phyloP scores from a whole-genome alignment of 1,140 invertebrate species.

The Phymastichus coffea region DNA sequence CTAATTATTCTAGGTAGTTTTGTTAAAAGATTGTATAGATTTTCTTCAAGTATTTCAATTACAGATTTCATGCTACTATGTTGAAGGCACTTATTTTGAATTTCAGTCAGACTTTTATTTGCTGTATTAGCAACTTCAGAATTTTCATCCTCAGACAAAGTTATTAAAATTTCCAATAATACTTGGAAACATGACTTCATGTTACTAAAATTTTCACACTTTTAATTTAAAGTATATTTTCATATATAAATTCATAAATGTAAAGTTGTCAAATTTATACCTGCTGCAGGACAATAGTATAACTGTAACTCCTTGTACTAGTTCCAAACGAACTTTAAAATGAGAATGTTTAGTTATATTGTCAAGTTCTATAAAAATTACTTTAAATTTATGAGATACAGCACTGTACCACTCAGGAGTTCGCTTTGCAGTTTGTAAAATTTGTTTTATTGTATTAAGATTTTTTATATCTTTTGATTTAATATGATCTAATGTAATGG shows the following conservation, averaged over 20 bases:
- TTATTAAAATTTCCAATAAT: conserved; percentile 61
- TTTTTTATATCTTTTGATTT: conserved; percentile 19
- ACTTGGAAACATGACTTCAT: conserved; percentile 59
- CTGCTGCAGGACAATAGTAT: conserved; percentile 59
- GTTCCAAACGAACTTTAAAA: conserved; percentile 59
- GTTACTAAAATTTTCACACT: conserved; percentile 56
- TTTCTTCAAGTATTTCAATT: conserved; percentile 61
- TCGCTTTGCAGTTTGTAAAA: conserved; percentile 51
- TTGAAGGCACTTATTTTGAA: conserved; percentile 47
- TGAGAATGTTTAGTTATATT: conserved; percentile 58
- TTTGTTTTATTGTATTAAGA: conserved; percentile 43
- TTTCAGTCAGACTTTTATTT: conserved; percentile 41
- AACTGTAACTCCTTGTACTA: conserved; percentile 53
- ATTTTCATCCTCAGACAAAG: conserved; percentile 61
- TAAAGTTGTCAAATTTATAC: conserved; percentile 51
- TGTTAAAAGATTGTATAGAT: conserved; percentile 59
- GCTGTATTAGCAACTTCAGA: conserved; percentile 52
- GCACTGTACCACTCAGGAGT: conserved; percentile 60
- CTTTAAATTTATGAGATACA: conserved; percentile 58
- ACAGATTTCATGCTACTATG: conserved; percentile 44
- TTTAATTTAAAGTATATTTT: conserved; percentile 27
- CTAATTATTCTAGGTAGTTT: conserved; percentile 62
- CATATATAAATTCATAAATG: not conserved
- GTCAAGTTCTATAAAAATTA: conserved; percentile 55
- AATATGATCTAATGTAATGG: conserved; percentile 14